A percentile compares a stretch with the other conserved stretches of the same genome.
Evolutionary conservation across 2,113 vertebrate genomes (phyloP).

Genomic region (Ondatra zibethicus): DNA sequence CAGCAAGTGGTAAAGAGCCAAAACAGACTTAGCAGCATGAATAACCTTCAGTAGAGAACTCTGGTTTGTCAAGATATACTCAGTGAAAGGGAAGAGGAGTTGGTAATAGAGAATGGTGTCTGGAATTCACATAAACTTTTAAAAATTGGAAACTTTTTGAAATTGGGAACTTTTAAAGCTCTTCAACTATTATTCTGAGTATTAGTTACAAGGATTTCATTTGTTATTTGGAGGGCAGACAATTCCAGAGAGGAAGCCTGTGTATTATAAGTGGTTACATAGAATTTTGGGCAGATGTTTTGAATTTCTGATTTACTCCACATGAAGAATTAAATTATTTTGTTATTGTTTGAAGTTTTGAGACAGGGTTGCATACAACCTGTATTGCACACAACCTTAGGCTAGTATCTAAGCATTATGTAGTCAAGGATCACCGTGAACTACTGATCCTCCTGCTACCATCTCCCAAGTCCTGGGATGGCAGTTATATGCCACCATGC

Average conservation of each 20-base stretch:
- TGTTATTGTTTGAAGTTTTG: background rate
- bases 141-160: background rate
- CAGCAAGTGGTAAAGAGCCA: constrained; percentile 40
- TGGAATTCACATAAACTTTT: background rate
- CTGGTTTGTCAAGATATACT: background rate
- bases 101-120: background rate
- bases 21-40: constrained; percentile 6
- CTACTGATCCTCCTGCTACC: background rate
- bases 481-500: background rate
- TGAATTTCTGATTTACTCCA: background rate
- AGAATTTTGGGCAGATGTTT: background rate
- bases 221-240: background rate
- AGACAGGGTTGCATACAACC: background rate
- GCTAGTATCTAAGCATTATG: background rate
- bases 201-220: background rate
- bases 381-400: background rate
- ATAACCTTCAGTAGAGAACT: background rate
- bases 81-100: background rate
- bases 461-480: background rate
- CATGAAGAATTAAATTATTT: background rate
- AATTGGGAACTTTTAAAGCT: background rate
- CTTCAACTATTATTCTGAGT: background rate
- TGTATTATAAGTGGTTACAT: background rate
- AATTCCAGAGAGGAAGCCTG: background rate
- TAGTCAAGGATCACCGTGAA: background rate